Conservation (phyloP, 2,113 vertebrate species). For the Lates calcarifer region DNA sequence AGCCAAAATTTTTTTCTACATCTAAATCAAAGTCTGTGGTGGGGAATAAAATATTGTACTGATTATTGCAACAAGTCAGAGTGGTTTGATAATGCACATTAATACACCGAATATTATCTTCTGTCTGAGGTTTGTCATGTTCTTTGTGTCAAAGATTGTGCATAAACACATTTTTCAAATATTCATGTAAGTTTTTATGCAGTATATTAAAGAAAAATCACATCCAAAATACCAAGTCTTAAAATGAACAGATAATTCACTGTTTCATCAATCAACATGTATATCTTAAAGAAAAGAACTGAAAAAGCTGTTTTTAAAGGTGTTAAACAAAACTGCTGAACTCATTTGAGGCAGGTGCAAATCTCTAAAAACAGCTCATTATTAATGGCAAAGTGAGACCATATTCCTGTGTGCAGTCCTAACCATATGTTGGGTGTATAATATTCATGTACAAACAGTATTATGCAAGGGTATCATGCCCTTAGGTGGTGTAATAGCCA, state of each 20-base stretch:
- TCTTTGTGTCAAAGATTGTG: not conserved
- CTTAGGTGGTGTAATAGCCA: constrained; percentile 27
- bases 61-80: constrained; percentile 12
- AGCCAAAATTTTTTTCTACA: constrained; percentile 8
- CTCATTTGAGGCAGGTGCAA: constrained; percentile 29
- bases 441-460: constrained; percentile 55
- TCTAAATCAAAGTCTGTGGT: constrained; percentile 9
- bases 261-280: too few species aligned
- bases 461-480: constrained; percentile 19
- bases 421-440: constrained; percentile 59
- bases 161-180: constrained; percentile 22
- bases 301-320: constrained; percentile 32
- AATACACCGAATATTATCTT: constrained; percentile 24
- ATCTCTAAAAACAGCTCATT: constrained; percentile 47
- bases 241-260: constrained; percentile 5
- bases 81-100: constrained; percentile 16
- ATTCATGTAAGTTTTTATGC: constrained; percentile 3
- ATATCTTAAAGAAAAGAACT: not conserved
- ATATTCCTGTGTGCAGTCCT: constrained; percentile 22
- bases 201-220: not conserved
- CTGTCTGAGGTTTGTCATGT: constrained; percentile 7
- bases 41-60: constrained; percentile 5
- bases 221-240: not conserved
- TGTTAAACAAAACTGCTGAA: constrained; percentile 8
- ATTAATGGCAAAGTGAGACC: constrained; percentile 41